Percentiles rank a stretch among this genome's conserved stretches.
Evolutionary conservation across 2,888 invertebrate species (phyloP).

Genomic region (Lithophane socia): DNA sequence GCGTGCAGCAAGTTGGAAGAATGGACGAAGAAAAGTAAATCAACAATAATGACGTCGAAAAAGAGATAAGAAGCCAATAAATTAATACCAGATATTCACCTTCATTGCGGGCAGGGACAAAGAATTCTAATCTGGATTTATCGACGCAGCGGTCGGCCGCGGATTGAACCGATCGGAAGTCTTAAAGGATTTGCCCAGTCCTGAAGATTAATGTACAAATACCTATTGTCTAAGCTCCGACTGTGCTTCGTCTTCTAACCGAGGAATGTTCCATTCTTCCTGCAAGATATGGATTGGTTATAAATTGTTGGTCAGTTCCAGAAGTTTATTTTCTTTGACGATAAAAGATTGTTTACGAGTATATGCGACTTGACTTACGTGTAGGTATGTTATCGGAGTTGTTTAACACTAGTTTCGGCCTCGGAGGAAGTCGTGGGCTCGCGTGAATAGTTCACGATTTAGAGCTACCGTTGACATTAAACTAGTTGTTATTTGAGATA

Average conservation of each 20-base stretch:
- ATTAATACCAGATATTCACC: constrained; percentile 59
- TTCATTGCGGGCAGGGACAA: constrained; percentile 60
- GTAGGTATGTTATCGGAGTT: constrained; percentile 23
- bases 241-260: constrained; percentile 44
- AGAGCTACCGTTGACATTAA: constrained; percentile 2
- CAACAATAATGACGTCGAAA: background rate
- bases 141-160: constrained; percentile 69
- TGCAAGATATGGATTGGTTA: constrained; percentile 51
- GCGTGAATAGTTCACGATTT: constrained; percentile 31
- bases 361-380: constrained; percentile 2
- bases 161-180: constrained; percentile 74
- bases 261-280: constrained; percentile 37
- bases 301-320: background rate
- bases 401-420: constrained; percentile 12
- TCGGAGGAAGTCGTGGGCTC: background rate
- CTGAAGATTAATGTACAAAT: constrained; percentile 76
- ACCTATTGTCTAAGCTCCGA: constrained; percentile 66
- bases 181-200: constrained; percentile 83
- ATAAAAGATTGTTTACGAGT: constrained; percentile 22
- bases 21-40: constrained; percentile 2
- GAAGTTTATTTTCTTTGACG: background rate
- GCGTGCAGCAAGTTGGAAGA: too few relatives aligned
- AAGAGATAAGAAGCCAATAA: constrained; percentile 50
- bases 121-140: constrained; percentile 83
- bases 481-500: constrained; percentile 18